Evolutionary conservation across 2,888 invertebrate species (phyloP), one percentile per base, ranked within the genome.

Genomic region (Catocala sponsa): DNA sequence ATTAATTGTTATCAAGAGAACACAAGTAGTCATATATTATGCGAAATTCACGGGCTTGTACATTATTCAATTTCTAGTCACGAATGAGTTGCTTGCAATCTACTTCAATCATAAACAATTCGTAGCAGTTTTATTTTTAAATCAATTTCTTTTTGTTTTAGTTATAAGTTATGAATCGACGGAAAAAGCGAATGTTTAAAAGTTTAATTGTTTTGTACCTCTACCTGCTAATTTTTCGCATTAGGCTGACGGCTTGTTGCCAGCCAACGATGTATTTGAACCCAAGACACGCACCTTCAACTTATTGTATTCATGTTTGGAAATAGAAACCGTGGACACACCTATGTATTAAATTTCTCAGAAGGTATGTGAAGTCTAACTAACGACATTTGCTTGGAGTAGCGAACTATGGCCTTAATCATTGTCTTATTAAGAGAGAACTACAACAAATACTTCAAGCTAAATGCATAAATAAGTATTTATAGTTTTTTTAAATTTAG

Each of bases 1-100:
- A 38, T 38, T 38, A 38, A 7, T 9, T 7, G 1, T 38, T 38
- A 6, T 38, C 35, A 38, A 6, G 9, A 38, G 35, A 38, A 42
- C 42, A 38, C 38, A 38, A 38, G 38, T n/a, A 44, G 1, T 5
- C 2, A 44, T 12, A 5, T 6, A 12, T 6, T 44, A n/a, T 12
- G 12, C 12, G 12, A 46, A 15, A 48, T 33, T 33, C 25, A 48
- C 48, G 25, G 10, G 33, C 32, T 11, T 33, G 51, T 35, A 51
- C 12, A 32, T 12, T 48, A 52, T 43, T 54, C 49, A 33, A 50
- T 46, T 47, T 51, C 55, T 47, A 4, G 52, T 56, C 55, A 56
- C 51, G 61, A 52, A n/a, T 44, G 46, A 32, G 11, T 50, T 51
- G 47, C n/a, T 15, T 15, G 38, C 33, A 48, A 47, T 56, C 13